Evolutionary conservation across 2,888 invertebrate species (phyloP).

Genomic region (Cristatella mucedo): DNA sequence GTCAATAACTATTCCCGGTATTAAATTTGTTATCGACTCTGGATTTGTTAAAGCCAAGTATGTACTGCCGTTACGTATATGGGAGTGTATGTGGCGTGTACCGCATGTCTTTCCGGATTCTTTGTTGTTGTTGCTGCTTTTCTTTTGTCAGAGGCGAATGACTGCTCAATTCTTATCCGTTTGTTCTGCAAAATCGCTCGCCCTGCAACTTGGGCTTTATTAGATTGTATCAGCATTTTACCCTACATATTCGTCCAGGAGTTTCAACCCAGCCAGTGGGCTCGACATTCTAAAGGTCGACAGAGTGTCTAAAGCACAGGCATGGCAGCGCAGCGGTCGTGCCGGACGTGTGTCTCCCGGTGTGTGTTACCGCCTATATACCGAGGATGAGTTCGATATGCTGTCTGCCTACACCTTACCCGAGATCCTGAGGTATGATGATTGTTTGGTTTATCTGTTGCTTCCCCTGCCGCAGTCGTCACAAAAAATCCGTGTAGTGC

Average conservation of each 20-base stretch:
- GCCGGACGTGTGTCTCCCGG: conserved; percentile 72
- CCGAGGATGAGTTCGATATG: conserved; percentile 55
- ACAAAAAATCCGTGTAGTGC: conserved; percentile 7
- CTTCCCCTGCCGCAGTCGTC: too few species aligned
- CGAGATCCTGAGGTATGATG: conserved; percentile 58
- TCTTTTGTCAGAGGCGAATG: too few species aligned
- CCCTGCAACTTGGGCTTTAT: too few species aligned
- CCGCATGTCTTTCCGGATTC: too few species aligned
- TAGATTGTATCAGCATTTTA: too few species aligned
- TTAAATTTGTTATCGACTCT: conserved; percentile 75
- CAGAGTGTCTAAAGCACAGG: conserved; percentile 73
- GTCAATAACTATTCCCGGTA: conserved; percentile 51
- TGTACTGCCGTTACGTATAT: too few species aligned
- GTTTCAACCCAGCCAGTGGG: conserved; percentile 63
- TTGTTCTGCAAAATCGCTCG: too few species aligned
- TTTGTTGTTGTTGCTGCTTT: too few species aligned
- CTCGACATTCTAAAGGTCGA: conserved; percentile 66
- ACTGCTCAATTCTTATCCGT: too few species aligned
- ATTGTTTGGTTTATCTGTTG: too few species aligned
- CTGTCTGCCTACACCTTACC: conserved; percentile 60
- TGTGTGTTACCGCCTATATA: conserved; percentile 69
- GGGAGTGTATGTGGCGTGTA: too few species aligned
- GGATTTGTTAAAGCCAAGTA: conserved; percentile 77
- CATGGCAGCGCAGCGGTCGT: conserved; percentile 78
- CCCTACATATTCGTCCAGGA: too few species aligned